Percentiles rank a stretch among this genome's conserved stretches.
Evolutionary conservation across 2,797 vertebrate genomes (phyloP).

Genomic region (Acrocephalus scirpaceus): DNA sequence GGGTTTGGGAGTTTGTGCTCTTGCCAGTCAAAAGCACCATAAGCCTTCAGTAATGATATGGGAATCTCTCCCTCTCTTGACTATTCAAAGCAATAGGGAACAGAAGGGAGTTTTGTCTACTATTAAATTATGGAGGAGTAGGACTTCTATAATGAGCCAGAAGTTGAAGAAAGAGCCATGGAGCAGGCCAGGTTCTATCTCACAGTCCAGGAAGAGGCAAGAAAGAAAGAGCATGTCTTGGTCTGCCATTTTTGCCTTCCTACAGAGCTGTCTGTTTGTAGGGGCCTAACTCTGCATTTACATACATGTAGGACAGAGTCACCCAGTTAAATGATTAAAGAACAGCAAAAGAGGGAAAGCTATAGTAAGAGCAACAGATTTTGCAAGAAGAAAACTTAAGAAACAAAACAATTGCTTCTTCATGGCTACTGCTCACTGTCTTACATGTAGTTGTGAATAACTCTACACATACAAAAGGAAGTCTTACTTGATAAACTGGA

Average conservation of each 20-base stretch:
- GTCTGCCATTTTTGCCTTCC: background rate
- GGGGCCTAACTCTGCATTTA: background rate
- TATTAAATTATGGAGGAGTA: background rate
- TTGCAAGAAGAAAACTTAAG: background rate
- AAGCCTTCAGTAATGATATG: accelerated
- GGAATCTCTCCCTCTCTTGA: background rate
- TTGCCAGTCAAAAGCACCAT: background rate
- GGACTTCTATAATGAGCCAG: background rate
- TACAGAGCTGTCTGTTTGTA: background rate
- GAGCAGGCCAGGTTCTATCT: background rate
- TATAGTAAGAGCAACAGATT: background rate
- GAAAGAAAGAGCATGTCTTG: background rate
- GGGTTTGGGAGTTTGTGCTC: background rate
- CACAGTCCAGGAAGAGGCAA: background rate
- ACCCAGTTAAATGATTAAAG: background rate
- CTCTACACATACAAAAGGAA: background rate
- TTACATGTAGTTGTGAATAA: background rate
- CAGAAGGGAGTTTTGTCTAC: background rate
- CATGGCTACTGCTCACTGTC: background rate
- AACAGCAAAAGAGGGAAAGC: background rate
- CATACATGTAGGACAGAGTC: accelerated
- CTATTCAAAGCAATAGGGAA: background rate
- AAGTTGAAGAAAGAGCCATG: background rate
- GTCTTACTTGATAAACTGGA: background rate
- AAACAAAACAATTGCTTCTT: background rate